Evolutionary conservation across 1,140 invertebrate species (phyloP), one percentile per base, ranked within the genome.

Genomic region (Drosophila ohnishii): DNA sequence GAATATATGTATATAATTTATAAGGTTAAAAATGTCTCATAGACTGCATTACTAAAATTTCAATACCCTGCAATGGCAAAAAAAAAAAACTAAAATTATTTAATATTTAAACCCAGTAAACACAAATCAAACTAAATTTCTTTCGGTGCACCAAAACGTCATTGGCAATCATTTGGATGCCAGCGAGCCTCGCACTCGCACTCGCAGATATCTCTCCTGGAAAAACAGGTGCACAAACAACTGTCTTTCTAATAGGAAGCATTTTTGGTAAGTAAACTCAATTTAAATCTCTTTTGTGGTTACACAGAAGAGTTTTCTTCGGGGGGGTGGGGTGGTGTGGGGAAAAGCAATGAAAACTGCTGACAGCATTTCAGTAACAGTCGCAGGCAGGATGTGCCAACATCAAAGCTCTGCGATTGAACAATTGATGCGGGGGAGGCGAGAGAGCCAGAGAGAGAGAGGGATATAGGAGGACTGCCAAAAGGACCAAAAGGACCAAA

Each of bases 211-310:
- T 19, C 16, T 53, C 1, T 50, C 2, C 14, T 8, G 16, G 42
- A 14, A 22, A 42, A 40, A 34, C 65, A 65, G 28, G 44, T 66
- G 62, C 40, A 55, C 63, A 55, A 25, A 32, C 61, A 50, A 65
- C 50, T 37, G 32, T 34, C 61, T 32, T 16, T 42, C 61, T 37
- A 69, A 47, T 70, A 37, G 40, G 22, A 19, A 50, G 10, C 13
- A 30, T 58, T 59, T 65, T 71, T 50, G 65, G 42, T 39, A 28
- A 71, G 65, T 35, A 71, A 71, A 70, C 65, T 47, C 65, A 57
- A 69, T 71, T 71, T 71, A 44, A 69, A 70, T 67, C 63, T 57
- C 66, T 48, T 69, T 69, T 70, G 64, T 58, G 67, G 67, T 58
- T 28, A n/a, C 40, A 39, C 64, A 65, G 47, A 48, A 32, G 35